These are phyloP conservation scores for Urocyon cinereoargenteus DNA, from an alignment of 2,797 vertebrate species.

Conservation along the genomic window DNA sequence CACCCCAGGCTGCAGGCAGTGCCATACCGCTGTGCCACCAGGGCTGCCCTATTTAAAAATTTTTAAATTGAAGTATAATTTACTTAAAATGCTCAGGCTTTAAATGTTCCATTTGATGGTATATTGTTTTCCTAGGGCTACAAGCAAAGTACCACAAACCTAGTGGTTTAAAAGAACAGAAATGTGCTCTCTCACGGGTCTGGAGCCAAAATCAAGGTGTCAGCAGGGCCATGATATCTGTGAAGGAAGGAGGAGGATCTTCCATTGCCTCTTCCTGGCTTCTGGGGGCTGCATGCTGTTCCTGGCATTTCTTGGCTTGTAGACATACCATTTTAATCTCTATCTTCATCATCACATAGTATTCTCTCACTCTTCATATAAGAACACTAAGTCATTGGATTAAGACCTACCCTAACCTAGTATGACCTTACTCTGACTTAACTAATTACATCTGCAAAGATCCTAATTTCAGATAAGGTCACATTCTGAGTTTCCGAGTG, in stretches of 20 bases:
- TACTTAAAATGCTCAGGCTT: neutral
- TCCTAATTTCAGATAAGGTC: neutral
- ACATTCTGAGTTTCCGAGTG: neutral
- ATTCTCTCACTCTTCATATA: neutral
- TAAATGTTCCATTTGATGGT: neutral
- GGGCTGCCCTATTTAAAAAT: neutral
- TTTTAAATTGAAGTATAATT: neutral
- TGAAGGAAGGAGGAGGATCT: neutral
- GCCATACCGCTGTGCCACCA: too few relatives aligned
- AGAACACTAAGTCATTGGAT: neutral
- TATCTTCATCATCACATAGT: fast-evolving
- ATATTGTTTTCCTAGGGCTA: neutral
- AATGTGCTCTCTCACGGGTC: neutral
- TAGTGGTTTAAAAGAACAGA: neutral
- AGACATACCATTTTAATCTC: neutral
- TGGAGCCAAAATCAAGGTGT: neutral
- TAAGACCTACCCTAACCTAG: neutral
- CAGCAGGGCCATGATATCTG: neutral
- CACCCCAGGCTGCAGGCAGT: too few relatives aligned
- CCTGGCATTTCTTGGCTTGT: neutral
- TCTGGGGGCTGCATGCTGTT: fast-evolving
- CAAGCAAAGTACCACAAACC: neutral
- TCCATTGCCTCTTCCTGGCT: neutral
- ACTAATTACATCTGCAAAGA: neutral
- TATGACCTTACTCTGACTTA: neutral